phyloP scores from a whole-genome alignment of 2,888 invertebrate genomes.

The Latheticus oryzae region DNA sequence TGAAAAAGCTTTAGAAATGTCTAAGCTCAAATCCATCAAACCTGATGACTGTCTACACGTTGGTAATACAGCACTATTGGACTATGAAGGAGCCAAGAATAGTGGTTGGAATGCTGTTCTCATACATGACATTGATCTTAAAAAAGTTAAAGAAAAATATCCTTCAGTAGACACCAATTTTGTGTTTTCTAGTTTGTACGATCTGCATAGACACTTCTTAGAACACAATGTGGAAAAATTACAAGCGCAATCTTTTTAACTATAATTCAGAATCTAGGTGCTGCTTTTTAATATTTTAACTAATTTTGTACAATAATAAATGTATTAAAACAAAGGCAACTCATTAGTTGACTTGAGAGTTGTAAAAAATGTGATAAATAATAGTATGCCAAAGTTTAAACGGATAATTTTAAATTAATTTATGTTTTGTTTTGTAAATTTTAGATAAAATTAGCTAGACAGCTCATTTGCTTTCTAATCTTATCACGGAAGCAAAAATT shows the following conservation, averaged over 20 bases:
- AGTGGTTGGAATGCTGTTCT: constrained; percentile 81
- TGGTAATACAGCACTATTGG: constrained; percentile 81
- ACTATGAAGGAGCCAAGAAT: constrained; percentile 80
- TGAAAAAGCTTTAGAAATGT: constrained; percentile 69
- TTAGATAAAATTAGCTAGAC: too few relatives aligned
- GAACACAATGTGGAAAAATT: constrained; percentile 50
- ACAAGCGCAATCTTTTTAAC: constrained; percentile 40
- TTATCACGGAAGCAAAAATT: too few relatives aligned
- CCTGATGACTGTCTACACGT: constrained; percentile 82
- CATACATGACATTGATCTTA: constrained; percentile 62
- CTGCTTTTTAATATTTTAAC: too few relatives aligned
- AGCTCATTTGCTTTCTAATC: too few relatives aligned
- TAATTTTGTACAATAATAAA: too few relatives aligned
- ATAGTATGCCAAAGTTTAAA: too few relatives aligned
- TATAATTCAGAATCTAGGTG: background rate
- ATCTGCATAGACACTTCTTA: constrained; percentile 65
- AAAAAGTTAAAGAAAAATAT: constrained; percentile 63
- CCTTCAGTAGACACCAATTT: constrained; percentile 63
- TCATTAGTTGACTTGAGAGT: too few relatives aligned
- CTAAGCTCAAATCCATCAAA: constrained; percentile 63
- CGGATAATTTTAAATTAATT: too few relatives aligned
- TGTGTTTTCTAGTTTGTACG: constrained; percentile 67
- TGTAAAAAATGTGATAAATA: too few relatives aligned
- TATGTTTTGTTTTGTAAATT: too few relatives aligned
- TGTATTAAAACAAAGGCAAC: too few relatives aligned